phyloP scores from a whole-genome alignment of 2,113 vertebrate genomes.

The Microcebus griseorufus region DNA sequence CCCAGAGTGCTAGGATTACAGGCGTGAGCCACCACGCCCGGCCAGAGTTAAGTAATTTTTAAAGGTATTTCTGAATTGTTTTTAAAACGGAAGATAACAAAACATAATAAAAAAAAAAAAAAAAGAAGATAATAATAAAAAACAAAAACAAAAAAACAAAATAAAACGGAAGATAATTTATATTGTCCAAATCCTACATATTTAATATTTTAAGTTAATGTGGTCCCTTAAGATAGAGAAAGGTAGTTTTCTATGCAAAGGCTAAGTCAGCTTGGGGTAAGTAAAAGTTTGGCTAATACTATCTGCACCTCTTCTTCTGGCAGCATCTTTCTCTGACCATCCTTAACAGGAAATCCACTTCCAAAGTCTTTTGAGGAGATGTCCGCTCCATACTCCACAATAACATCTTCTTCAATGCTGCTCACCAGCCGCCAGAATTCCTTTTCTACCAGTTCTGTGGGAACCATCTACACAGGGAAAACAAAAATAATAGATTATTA shows the following conservation, averaged over 20 bases:
- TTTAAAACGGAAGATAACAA: constrained; percentile 2
- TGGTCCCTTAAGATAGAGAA: background rate
- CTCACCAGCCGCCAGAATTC: constrained; percentile 99
- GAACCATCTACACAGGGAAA: constrained; percentile 92
- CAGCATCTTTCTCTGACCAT: constrained; percentile 92
- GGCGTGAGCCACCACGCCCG: too few species aligned
- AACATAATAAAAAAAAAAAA: too few species aligned
- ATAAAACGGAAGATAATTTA: background rate
- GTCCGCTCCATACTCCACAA: constrained; percentile 98
- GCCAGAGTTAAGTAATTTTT: background rate
- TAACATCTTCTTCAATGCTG: constrained; percentile 98
- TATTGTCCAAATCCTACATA: background rate
- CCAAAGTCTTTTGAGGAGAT: constrained; percentile 98
- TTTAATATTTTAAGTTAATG: constrained; percentile 21
- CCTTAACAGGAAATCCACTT: constrained; percentile 95
- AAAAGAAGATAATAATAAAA: too few species aligned
- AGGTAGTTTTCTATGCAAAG: background rate
- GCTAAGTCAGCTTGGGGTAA: background rate
- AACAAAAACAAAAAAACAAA: too few species aligned
- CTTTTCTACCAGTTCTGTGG: constrained; percentile 97
- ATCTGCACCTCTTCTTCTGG: constrained; percentile 96
- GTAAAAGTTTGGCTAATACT: background rate
- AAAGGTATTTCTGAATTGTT: background rate
- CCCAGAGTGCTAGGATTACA: too few species aligned
- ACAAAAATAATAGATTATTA: constrained; percentile 39